These are phyloP conservation scores for Rhinichthys osculus DNA, from an alignment of 2,797 vertebrate genomes.

Conservation along the genomic window DNA sequence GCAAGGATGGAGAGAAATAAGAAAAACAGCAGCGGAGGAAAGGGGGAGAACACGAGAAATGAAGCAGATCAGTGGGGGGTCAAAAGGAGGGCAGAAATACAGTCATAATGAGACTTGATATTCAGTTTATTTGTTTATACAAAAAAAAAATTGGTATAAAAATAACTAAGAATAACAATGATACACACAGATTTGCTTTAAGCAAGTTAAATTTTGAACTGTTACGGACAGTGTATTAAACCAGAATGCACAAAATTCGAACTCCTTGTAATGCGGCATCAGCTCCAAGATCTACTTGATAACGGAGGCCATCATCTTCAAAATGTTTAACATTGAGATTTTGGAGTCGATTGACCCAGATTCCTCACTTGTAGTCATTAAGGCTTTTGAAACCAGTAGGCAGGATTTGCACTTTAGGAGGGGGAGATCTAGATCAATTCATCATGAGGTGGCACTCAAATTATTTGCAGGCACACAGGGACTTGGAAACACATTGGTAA, in stretches of 20 bases:
- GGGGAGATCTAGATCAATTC: not conserved
- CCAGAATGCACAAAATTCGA: slow-evolving; percentile 23
- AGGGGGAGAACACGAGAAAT: slow-evolving; percentile 27
- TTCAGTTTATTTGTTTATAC: not conserved
- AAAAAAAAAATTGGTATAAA: not conserved
- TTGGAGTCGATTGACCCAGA: not conserved
- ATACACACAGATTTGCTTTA: slow-evolving; percentile 9
- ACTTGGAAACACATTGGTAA: slow-evolving; percentile 25
- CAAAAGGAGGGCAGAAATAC: slow-evolving; percentile 29
- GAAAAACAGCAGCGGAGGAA: slow-evolving; percentile 35
- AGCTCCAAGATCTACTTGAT: slow-evolving; percentile 29
- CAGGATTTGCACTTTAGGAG: slow-evolving; percentile 5
- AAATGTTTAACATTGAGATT: not conserved
- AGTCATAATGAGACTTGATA: slow-evolving; percentile 26
- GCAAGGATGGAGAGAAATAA: slow-evolving; percentile 22
- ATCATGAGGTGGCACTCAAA: slow-evolving; percentile 19
- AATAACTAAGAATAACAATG: slow-evolving; percentile 10
- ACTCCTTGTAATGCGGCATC: slow-evolving; percentile 5
- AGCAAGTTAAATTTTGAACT: not conserved
- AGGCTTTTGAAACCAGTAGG: slow-evolving; percentile 15
- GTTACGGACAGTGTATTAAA: not conserved
- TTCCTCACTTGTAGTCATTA: slow-evolving; percentile 21
- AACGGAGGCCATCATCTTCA: slow-evolving; percentile 25
- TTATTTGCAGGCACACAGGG: slow-evolving; percentile 27
- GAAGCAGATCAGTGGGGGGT: slow-evolving; percentile 21